Evolutionary conservation across 2,888 invertebrate species (phyloP), one percentile per base, ranked within the genome.

Genomic region (Callinectes sapidus): DNA sequence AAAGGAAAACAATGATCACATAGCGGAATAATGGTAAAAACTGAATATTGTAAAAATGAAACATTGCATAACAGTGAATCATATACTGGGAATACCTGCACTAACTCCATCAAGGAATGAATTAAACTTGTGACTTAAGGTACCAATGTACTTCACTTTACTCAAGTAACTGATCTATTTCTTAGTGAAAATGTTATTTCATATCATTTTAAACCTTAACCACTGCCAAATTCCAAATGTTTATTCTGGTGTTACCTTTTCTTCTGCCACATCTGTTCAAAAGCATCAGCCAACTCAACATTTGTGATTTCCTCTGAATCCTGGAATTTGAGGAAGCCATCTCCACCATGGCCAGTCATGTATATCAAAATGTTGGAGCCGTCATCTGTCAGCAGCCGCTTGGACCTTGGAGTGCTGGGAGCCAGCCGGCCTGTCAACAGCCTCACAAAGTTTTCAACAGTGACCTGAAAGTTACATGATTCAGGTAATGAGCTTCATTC

Each of bases 251-350:
- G 48, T 48, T 95, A 98, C 98, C 99, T 97, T 90, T 94, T 93
- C 96, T 98, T 97, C 95, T 99, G 99, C 98, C 99, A 99, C 99
- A 99, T 99, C 96, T 99, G 99, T 95, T 99, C 99, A 91, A 99
- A 97, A 32, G 99, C 99, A 97, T 99, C 99, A 32, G 99, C 99
- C 95, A 99, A 96, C 96, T 99, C 99, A 95, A 99, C 98, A 96
- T 98, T 99, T 2, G 99, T 99, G 39, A 99, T 98, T 96, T 99
- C 99, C 95, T 99, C 99, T 0, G 99, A 98, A 95, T 99, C 99
- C 96, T 99, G 99, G 95, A 99, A 99, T 96, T 99, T 99, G 0
- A 99, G 96, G 95, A 99, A 99, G 0, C 99, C 99, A 96, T 99
- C 99, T 32, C 99, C 99, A 8, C 99, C 99, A 95, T 99, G 99